Base-by-base conservation (phyloP, 2,888 invertebrate genomes). In the Trichopria drosophilae region DNA sequence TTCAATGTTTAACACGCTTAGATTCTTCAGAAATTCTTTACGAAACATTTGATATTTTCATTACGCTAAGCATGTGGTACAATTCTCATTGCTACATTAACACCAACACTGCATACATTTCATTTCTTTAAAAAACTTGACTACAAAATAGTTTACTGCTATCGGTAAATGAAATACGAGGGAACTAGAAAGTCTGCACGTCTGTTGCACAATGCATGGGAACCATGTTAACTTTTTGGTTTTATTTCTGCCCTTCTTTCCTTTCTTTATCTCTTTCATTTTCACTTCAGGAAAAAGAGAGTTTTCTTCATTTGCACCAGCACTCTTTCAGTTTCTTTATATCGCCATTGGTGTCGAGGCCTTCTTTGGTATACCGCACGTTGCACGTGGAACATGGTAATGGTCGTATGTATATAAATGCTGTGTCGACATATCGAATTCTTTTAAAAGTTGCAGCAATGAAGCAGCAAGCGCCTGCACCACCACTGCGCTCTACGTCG, bases 401-500 rank as follows among this genome's bases (percentile, higher is more conserved):
- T 16, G 36, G 22, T 29, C 23, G 44, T 44, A n/a, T 35, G 23
- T 10, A 28, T 12, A 4, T 29, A 26, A 10, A 26, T 26, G 9
- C 26, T 2, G n/a, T 26, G 26, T 26, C 26, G 9, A 10, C n/a
- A 10, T 10, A 26, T 26, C 26, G 26, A 26, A n/a, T 42, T 47
- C 45, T 13, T 66, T 64, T 58, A 58, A 62, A 65, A 65, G 70
- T 72, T 72, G 51, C 72, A 73, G 73, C 70, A 55, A 72, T 73
- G 42, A 75, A 75, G 58, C 73, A 75, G 63, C 75, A 73, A 61
- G 75, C 75, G 52, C 75, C 75, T 46, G 69, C 69, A 53, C 75
- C 74, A 53, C 74, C 73, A 41, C 59, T 62, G 40, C 70, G 68
- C 57, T 60, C 71, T 26, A 65, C 68, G 55, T 68, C 72, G 48